Percentiles rank a stretch among this genome's conserved stretches.
These are phyloP conservation scores for Pluvialis apricaria DNA, from an alignment of 2,113 vertebrate species.

Conservation along the genomic window DNA sequence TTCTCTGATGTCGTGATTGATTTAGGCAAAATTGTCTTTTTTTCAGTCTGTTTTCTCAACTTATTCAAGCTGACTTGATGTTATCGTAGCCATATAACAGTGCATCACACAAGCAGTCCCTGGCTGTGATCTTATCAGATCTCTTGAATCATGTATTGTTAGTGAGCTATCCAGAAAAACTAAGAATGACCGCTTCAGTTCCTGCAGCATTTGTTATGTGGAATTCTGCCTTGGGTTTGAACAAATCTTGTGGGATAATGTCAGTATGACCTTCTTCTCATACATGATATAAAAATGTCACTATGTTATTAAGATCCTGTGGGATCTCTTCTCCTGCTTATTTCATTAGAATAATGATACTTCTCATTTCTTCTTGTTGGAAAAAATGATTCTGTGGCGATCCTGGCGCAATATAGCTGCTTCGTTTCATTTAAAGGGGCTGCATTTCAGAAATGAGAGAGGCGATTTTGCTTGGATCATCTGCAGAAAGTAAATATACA, in stretches of 20 bases:
- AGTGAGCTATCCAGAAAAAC: neutral
- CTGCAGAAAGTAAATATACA: neutral
- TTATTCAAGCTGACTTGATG: neutral
- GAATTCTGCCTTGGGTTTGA: neutral
- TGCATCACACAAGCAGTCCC: neutral
- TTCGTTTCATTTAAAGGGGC: neutral
- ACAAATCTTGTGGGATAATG: neutral
- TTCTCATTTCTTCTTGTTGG: neutral
- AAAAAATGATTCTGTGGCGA: neutral
- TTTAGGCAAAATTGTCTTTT: neutral
- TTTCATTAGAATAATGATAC: neutral
- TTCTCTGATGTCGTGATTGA: neutral
- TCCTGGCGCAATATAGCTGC: neutral
- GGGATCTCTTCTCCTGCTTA: neutral
- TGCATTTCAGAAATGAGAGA: neutral
- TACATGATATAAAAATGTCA: neutral
- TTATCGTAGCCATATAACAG: neutral
- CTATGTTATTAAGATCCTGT: neutral
- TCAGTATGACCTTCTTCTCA: neutral
- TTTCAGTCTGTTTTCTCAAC: neutral
- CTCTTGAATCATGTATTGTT: neutral
- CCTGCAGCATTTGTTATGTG: neutral
- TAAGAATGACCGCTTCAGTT: neutral
- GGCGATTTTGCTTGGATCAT: neutral
- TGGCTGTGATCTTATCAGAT: neutral